Base-by-base conservation (phyloP, 2,797 vertebrate genomes). In the Sciaenops ocellatus region DNA sequence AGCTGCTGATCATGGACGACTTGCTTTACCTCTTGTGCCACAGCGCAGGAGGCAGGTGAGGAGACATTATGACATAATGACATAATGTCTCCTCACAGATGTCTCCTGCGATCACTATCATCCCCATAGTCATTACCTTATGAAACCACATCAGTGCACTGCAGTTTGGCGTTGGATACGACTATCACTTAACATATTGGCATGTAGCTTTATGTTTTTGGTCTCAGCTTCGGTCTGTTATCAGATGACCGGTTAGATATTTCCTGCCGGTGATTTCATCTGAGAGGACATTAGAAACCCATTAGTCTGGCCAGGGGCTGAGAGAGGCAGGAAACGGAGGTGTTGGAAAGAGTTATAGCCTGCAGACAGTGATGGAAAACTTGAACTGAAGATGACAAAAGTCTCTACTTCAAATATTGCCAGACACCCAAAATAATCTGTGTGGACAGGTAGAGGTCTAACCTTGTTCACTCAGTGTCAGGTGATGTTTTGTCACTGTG, bases 221-320 rank as follows among this genome's bases (percentile, higher is more conserved):
- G 82, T 81, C 80, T 75, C 64, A 30, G 75, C 83, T 42, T 82
- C 26, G 18, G 34, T 54, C 64, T 73, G 83, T 83, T 78, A 78
- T 92, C 84, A 79, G 62, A 89, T 93, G 78, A 92, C 82, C 63
- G n/a, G 65, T 76, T 52, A n/a, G 85, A 87, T 93, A 92, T 93
- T 92, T 93, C 48, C 73, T 89, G 78, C 89, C 38, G 65, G 18
- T 92, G 90, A 94, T 92, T 94, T 91, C 83, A 92, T 93, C 85
- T 67, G 63, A 88, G 69, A 81, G 79, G 88, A 89, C 86, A 91
- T 87, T 18, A 80, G 88, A 91, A 76, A 82, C 69, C 55, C 44
- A 54, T 91, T 76, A 78, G 74, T 88, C 85, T 87, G 68, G 69
- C 85, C 65, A 78, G 79, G 68, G 57, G 70, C 82, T 80, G 88